These are phyloP conservation scores for Vireo griseus DNA, from an alignment of 2,797 vertebrate genomes.

Conservation along the genomic window DNA sequence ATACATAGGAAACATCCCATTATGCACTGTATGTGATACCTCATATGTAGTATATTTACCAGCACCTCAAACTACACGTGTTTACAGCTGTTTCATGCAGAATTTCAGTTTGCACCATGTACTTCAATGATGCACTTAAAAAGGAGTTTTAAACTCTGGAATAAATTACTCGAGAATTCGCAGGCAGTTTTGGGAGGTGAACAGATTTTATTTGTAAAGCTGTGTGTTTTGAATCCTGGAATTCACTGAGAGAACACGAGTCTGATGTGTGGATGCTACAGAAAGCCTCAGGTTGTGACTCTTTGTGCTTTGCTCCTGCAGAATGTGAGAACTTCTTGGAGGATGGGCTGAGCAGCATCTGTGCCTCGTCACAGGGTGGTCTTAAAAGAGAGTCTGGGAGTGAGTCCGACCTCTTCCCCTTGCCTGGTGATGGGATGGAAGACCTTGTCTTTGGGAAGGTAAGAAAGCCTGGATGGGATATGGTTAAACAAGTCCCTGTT, in stretches of 20 bases:
- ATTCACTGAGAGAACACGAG: accelerated
- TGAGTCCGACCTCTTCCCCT: slow-evolving; percentile 81
- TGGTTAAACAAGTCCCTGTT: background rate
- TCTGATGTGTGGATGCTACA: background rate
- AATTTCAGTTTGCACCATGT: background rate
- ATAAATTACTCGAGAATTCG: background rate
- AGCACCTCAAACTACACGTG: background rate
- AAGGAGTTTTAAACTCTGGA: background rate
- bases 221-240: background rate
- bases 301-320: slow-evolving; percentile 59
- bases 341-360: slow-evolving; percentile 67
- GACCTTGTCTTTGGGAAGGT: slow-evolving; percentile 89
- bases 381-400: slow-evolving; percentile 80
- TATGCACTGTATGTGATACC: background rate
- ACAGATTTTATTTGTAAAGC: background rate
- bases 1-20: background rate
- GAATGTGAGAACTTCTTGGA: slow-evolving; percentile 79
- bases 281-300: background rate
- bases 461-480: background rate
- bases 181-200: background rate
- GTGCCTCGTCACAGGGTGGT: slow-evolving; percentile 60
- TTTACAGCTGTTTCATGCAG: background rate
- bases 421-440: slow-evolving; percentile 77
- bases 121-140: background rate
- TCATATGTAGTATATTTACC: background rate